Conservation (phyloP, 2,113 vertebrate species). For the Eupsittula cactorum region DNA sequence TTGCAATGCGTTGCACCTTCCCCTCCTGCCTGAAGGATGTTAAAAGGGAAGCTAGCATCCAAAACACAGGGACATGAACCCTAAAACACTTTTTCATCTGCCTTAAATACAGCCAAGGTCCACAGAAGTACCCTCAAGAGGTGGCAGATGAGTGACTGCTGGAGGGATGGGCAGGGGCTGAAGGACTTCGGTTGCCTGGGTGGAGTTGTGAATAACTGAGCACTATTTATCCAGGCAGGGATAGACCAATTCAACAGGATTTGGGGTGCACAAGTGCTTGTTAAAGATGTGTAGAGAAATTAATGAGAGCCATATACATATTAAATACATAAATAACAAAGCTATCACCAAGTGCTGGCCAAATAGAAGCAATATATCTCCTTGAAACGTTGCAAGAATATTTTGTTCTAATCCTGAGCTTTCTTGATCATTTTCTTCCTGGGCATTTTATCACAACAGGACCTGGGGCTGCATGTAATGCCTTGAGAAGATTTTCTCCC, state of each 20-base stretch:
- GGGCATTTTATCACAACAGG: neutral
- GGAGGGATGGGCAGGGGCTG: neutral
- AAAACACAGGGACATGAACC: neutral
- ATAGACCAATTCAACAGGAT: neutral
- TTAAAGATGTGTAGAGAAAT: neutral
- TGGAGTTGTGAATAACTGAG: neutral
- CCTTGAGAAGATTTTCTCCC: neutral
- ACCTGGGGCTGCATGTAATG: neutral
- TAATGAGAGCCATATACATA: neutral
- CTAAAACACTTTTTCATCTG: neutral
- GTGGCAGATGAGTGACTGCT: neutral
- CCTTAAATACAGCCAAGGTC: neutral
- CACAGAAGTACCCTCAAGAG: neutral
- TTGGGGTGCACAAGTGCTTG: neutral
- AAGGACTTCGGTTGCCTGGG: neutral
- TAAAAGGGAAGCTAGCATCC: neutral
- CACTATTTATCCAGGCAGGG: constrained; percentile 8
- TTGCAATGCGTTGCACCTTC: rapidly evolving
- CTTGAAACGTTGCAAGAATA: neutral
- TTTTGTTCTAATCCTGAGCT: neutral
- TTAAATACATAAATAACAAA: neutral
- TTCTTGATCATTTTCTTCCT: neutral
- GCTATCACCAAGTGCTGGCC: neutral
- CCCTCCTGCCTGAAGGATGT: neutral
- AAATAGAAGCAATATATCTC: neutral